These are phyloP conservation scores for Tetranychus truncatus DNA, from an alignment of 2,888 invertebrate genomes.

Conservation along the genomic window DNA sequence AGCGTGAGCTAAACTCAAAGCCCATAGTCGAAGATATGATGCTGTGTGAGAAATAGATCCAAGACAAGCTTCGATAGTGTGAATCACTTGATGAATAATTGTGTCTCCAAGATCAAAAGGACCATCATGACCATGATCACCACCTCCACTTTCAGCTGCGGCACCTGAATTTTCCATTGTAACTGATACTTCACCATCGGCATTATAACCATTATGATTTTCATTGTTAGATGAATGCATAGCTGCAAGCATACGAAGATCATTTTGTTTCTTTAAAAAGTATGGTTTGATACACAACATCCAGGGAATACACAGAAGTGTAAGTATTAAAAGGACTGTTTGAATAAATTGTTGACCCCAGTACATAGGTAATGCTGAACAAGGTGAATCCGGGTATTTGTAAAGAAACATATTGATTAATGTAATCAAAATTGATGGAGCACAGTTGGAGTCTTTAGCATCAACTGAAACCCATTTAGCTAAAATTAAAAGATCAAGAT, in stretches of 20 bases:
- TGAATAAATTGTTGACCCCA: slow-evolving; percentile 49
- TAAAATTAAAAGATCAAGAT: slow-evolving; percentile 83
- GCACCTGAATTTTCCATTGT: not conserved
- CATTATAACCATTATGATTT: not conserved
- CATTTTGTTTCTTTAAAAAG: slow-evolving; percentile 32
- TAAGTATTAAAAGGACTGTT: slow-evolving; percentile 55
- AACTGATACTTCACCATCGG: slow-evolving; percentile 1
- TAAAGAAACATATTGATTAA: slow-evolving; percentile 97
- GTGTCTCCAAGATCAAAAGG: slow-evolving; percentile 62
- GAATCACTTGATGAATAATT: slow-evolving; percentile 85
- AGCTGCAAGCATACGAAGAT: not conserved
- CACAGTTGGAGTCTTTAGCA: slow-evolving; percentile 43
- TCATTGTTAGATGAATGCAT: not conserved
- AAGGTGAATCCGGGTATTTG: slow-evolving; percentile 38
- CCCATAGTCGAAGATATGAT: slow-evolving; percentile 95
- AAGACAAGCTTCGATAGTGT: slow-evolving; percentile 94
- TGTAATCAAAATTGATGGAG: slow-evolving; percentile 88
- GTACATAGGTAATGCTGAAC: slow-evolving; percentile 27
- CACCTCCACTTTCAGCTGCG: slow-evolving; percentile 23
- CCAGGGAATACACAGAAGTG: slow-evolving; percentile 70
- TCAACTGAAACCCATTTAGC: slow-evolving; percentile 69
- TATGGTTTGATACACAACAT: slow-evolving; percentile 87
- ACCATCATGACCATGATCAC: slow-evolving; percentile 44
- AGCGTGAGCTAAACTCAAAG: slow-evolving; percentile 62
- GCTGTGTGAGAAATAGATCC: slow-evolving; percentile 97